These are phyloP conservation scores for Uropsilus gracilis DNA, from an alignment of 2,113 vertebrate species.

Conservation along the genomic window DNA sequence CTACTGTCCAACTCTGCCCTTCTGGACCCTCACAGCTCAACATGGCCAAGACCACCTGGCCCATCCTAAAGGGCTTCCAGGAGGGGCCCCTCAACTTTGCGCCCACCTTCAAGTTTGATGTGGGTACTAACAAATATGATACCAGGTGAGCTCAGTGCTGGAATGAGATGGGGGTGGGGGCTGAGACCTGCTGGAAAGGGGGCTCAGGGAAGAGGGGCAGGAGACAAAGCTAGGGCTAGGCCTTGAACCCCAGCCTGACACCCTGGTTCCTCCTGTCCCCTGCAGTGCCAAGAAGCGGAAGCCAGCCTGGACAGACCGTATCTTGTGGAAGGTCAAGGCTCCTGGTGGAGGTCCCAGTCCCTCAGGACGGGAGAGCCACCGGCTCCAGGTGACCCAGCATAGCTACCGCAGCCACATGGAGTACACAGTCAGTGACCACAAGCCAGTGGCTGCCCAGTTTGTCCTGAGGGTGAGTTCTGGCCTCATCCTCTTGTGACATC, in stretches of 20 bases:
- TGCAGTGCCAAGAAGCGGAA: conserved; percentile 96
- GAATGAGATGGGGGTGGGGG: neutral
- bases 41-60: conserved; percentile 94
- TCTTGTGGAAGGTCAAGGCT: conserved; percentile 95
- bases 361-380: conserved; percentile 87
- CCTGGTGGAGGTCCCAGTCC: conserved; percentile 85
- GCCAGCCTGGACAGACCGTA: conserved; percentile 98
- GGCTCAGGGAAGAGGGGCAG: neutral
- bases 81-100: conserved; percentile 95
- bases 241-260: neutral
- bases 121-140: conserved; percentile 97
- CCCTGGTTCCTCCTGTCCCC: neutral
- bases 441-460: conserved; percentile 95
- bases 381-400: conserved; percentile 91
- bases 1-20: conserved; percentile 31
- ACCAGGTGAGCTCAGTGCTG: conserved; percentile 90
- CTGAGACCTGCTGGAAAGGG: neutral
- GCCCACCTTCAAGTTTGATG: conserved; percentile 98
- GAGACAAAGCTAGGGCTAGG: neutral
- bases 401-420: conserved; percentile 97
- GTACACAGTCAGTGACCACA: conserved; percentile 96
- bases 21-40: conserved; percentile 90
- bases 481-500: neutral
- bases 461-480: conserved; percentile 90
- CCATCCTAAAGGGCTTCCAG: conserved; percentile 94